Evolutionary conservation across 64 coral and sea anemone species (phyloP).

Genomic region (Pachyseris speciosa): DNA sequence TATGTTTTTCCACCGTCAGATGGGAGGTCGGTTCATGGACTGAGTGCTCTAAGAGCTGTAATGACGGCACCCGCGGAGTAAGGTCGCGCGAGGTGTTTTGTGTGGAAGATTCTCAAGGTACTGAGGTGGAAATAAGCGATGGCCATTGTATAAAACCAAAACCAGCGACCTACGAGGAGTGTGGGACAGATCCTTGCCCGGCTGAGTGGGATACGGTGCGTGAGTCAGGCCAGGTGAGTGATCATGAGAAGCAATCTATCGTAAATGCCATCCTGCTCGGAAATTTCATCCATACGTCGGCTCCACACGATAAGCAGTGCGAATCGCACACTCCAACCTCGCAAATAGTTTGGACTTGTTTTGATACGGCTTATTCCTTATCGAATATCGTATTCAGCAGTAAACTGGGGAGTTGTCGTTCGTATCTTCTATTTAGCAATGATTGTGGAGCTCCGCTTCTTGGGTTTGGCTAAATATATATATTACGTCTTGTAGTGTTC

Average conservation of each 20-base stretch:
- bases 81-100: conserved; percentile 52
- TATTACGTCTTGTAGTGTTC: conserved; percentile 28
- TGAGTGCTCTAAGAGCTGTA: conserved; percentile 57
- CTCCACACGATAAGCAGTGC: too few species aligned
- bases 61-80: conserved; percentile 47
- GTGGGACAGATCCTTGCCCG: conserved; percentile 39
- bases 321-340: too few species aligned
- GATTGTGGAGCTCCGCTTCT: too few species aligned
- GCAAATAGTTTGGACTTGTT: too few species aligned
- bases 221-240: conserved; percentile 17
- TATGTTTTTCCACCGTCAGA: not conserved
- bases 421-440: too few species aligned
- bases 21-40: conserved; percentile 36
- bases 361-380: too few species aligned
- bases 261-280: too few species aligned
- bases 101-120: conserved; percentile 25
- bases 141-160: conserved; percentile 18
- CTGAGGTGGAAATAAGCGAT: conserved; percentile 26
- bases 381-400: too few species aligned
- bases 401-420: too few species aligned
- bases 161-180: not conserved
- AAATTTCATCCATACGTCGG: too few species aligned
- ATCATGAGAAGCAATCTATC: too few species aligned
- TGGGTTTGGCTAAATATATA: too few species aligned
- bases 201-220: conserved; percentile 59